Percentiles rank a stretch among this genome's conserved stretches.
These are phyloP conservation scores for Tipula confusa DNA, from an alignment of 2,888 invertebrate species.

Conservation along the genomic window DNA sequence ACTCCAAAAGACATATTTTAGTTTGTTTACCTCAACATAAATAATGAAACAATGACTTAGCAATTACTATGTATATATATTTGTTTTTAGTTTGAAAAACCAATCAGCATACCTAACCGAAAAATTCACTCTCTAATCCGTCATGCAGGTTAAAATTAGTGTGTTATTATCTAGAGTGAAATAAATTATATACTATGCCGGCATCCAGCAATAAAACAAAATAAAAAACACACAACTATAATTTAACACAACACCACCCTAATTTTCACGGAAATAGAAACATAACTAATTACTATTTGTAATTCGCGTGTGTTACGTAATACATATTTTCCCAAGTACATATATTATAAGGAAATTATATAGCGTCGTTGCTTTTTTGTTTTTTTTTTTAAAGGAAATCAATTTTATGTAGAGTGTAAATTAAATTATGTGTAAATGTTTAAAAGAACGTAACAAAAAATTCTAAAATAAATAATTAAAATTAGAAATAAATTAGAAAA, in stretches of 20 bases:
- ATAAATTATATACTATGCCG: neutral
- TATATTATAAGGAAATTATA: neutral
- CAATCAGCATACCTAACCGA: neutral
- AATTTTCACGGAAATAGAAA: slow-evolving; percentile 25
- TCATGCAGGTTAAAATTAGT: neutral
- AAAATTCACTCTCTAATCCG: neutral
- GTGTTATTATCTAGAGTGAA: neutral
- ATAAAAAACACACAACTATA: neutral
- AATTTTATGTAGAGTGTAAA: neutral
- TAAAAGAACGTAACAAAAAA: neutral
- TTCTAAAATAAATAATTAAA: neutral
- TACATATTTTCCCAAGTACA: neutral
- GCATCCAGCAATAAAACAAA: neutral
- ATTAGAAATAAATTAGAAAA: neutral
- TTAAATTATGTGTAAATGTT: neutral
- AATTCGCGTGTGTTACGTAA: neutral
- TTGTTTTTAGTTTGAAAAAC: neutral
- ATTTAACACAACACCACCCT: slow-evolving; percentile 7
- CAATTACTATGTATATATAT: neutral
- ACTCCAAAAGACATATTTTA: no score
- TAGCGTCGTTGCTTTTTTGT: neutral
- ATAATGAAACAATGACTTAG: neutral
- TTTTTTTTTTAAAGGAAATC: neutral
- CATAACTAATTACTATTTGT: neutral
- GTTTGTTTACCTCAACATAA: neutral